phyloP scores from a whole-genome alignment of 2,888 invertebrate genomes.

The Mesochorus sp. region DNA sequence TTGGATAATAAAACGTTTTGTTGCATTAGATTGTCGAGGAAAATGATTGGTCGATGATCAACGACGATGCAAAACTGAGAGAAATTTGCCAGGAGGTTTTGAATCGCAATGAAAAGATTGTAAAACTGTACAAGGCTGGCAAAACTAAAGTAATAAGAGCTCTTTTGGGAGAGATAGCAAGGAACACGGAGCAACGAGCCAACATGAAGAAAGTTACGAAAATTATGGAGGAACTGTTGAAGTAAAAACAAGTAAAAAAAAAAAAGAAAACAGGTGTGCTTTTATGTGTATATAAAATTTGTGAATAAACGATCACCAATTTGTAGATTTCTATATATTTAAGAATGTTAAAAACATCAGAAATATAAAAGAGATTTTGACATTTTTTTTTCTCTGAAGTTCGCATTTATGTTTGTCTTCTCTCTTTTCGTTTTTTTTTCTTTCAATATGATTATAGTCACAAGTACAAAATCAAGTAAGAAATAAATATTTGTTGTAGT shows the following conservation, averaged over 20 bases:
- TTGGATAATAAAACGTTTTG: background rate
- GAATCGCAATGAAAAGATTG: slow-evolving; percentile 86
- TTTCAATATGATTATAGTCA: slow-evolving; percentile 75
- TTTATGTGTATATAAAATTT: too few relatives aligned
- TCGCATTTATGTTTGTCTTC: slow-evolving; percentile 36
- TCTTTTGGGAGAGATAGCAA: slow-evolving; percentile 85
- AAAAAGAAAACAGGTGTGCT: too few relatives aligned
- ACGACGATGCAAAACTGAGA: slow-evolving; percentile 84
- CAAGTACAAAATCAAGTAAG: slow-evolving; percentile 79
- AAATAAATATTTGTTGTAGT: slow-evolving; percentile 77
- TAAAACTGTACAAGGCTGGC: slow-evolving; percentile 87
- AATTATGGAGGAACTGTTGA: slow-evolving; percentile 86
- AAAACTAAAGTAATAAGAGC: slow-evolving; percentile 88
- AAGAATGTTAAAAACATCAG: slow-evolving; percentile 74
- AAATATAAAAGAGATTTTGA: slow-evolving; percentile 76
- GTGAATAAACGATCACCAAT: slow-evolving; percentile 35
- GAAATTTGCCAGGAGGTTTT: slow-evolving; percentile 86
- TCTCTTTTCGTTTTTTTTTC: slow-evolving; percentile 30
- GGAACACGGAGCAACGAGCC: slow-evolving; percentile 85
- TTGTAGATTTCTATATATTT: slow-evolving; percentile 70
- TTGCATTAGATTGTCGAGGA: slow-evolving; percentile 84
- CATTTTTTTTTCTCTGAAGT: slow-evolving; percentile 62
- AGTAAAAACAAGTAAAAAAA: slow-evolving; percentile 17
- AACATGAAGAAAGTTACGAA: slow-evolving; percentile 87
- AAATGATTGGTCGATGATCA: slow-evolving; percentile 87